Evolutionary conservation across 2,797 vertebrate genomes (phyloP).

Genomic region (Rhinogobio ventralis): DNA sequence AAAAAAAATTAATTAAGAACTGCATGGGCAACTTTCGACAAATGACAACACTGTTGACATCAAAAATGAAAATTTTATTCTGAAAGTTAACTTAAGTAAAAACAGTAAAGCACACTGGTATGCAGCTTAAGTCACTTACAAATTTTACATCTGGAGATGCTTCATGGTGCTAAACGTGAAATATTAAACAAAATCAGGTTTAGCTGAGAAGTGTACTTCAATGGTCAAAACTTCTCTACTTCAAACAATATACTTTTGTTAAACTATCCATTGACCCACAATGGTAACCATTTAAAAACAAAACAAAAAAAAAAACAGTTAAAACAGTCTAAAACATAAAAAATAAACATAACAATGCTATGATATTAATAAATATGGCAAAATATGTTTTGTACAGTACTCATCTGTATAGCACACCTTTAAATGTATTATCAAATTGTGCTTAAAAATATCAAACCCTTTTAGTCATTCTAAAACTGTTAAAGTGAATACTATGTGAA

Average conservation of each 20-base stretch:
- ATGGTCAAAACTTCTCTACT: not conserved
- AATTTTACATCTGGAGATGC: not conserved
- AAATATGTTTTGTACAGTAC: conserved; percentile 47
- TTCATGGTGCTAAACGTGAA: not conserved
- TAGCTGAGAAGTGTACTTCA: conserved; percentile 2
- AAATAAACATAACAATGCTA: conserved; percentile 54
- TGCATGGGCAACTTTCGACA: conserved; percentile 67
- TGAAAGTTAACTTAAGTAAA: conserved; percentile 53
- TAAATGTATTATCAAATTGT: not conserved
- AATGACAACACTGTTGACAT: conserved; percentile 32
- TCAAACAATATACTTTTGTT: not conserved
- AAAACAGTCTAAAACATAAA: conserved; percentile 55
- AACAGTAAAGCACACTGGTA: conserved; percentile 63
- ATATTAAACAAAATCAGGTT: not conserved
- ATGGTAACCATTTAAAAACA: conserved; percentile 44
- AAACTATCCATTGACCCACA: not conserved
- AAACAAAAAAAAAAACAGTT: no score
- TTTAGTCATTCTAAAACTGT: not conserved
- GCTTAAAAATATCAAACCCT: not conserved
- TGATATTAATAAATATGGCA: conserved; percentile 25
- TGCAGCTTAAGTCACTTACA: conserved; percentile 3
- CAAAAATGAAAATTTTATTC: conserved; percentile 1
- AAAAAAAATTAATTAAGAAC: not conserved
- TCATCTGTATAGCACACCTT: conserved; percentile 43
- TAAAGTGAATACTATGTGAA: not conserved